Conservation (phyloP, 2,113 vertebrate genomes). For the Polypterus senegalus region DNA sequence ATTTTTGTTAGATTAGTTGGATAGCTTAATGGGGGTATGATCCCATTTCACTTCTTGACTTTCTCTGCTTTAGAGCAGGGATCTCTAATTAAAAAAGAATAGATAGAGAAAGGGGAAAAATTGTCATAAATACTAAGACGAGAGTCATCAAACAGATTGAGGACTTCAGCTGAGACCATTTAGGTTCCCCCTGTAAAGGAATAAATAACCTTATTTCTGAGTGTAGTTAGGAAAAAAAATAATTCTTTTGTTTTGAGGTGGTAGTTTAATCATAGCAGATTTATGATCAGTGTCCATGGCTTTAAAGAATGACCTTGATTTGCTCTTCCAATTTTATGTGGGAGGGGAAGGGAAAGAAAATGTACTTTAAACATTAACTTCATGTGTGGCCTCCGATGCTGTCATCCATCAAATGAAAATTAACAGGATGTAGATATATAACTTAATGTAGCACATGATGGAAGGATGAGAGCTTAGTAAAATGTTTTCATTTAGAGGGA, state of each 20-base stretch:
- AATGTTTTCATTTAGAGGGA: too few species aligned
- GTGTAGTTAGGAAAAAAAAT: too few species aligned
- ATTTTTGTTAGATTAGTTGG: slow-evolving; percentile 46
- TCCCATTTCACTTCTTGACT: slow-evolving; percentile 28
- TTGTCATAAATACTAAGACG: slow-evolving; percentile 22
- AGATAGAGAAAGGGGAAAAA: neutral
- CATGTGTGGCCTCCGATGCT: neutral
- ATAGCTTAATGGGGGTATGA: slow-evolving; percentile 38
- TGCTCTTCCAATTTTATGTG: too few species aligned
- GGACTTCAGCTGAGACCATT: slow-evolving; percentile 32
- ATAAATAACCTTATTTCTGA: slow-evolving; percentile 21
- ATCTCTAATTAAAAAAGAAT: slow-evolving; percentile 32
- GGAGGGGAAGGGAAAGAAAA: neutral
- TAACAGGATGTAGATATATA: neutral
- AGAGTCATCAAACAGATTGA: slow-evolving; percentile 29
- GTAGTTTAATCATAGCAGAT: neutral
- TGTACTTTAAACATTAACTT: neutral
- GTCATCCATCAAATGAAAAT: neutral
- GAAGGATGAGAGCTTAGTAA: neutral
- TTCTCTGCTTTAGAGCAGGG: slow-evolving; percentile 27
- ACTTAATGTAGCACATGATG: neutral
- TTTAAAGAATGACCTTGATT: neutral
- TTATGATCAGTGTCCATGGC: neutral
- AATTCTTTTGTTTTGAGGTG: neutral
- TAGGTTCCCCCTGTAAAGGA: slow-evolving; percentile 30